Evolutionary conservation across 2,113 vertebrate species (phyloP).

Genomic region (Tauraco erythrolophus): DNA sequence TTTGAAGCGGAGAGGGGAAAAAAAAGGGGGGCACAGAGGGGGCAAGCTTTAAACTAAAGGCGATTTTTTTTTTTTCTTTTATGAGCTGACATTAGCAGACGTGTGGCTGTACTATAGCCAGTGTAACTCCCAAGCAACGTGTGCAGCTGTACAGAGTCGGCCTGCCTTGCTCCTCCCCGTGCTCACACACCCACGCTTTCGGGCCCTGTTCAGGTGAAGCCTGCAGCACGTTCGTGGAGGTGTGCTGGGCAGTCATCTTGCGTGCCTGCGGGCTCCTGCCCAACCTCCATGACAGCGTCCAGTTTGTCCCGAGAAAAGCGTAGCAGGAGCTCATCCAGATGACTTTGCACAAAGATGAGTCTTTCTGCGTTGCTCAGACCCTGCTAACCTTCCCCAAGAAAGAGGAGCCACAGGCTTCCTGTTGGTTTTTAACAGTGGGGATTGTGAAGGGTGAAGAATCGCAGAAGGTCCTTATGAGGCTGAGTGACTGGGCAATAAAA

Average conservation of each 20-base stretch:
- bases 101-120: conserved; percentile 63
- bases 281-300: not conserved
- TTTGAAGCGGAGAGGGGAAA: conserved; percentile 66
- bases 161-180: not conserved
- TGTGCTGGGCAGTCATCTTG: not conserved
- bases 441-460: conserved; percentile 53
- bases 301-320: not conserved
- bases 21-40: not conserved
- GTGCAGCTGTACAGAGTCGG: conserved; percentile 39
- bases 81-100: conserved; percentile 66
- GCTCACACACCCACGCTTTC: not conserved
- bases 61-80: conserved; percentile 27
- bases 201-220: not conserved
- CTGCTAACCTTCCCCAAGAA: not conserved
- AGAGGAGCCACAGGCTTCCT: conserved; percentile 14
- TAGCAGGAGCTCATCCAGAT: not conserved
- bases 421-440: conserved; percentile 38
- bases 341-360: not conserved
- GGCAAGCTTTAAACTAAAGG: conserved; percentile 70
- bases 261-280: not conserved
- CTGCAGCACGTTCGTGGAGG: not conserved
- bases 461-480: conserved; percentile 59
- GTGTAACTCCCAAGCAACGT: not conserved
- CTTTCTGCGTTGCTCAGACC: not conserved
- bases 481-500: conserved; percentile 55